Conservation (phyloP, 1,140 invertebrate species). For the Mylabris phalerata region DNA sequence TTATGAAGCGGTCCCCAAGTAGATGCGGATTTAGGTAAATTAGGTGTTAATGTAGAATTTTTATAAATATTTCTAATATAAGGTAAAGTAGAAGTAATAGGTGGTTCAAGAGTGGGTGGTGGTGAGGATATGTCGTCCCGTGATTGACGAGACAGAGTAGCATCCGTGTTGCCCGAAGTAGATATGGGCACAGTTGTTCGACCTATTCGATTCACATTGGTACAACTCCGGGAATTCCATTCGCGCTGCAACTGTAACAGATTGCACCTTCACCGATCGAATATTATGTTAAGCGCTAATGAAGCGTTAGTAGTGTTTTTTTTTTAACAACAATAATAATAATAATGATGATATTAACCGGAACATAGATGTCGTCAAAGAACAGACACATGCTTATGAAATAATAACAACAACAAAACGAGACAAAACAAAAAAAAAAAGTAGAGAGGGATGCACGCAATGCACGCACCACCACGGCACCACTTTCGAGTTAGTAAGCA, state of each 20-base stretch:
- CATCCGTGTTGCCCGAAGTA: conserved; percentile 43
- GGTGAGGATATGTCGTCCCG: conserved; percentile 29
- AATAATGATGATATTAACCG: no score
- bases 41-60: conserved; percentile 47
- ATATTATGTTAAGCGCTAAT: conserved; percentile 2
- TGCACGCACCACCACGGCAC: conserved; percentile 43
- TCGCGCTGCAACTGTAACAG: conserved; percentile 44
- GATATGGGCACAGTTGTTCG: conserved; percentile 37
- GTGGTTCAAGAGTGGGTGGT: conserved; percentile 32
- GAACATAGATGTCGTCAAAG: not conserved
- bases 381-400: conserved; percentile 22
- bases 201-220: conserved; percentile 39
- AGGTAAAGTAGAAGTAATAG: conserved; percentile 48
- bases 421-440: not conserved
- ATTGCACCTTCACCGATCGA: conserved; percentile 35
- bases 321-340: no score
- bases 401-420: conserved; percentile 6
- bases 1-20: conserved; percentile 60
- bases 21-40: conserved; percentile 58
- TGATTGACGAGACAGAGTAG: conserved; percentile 38
- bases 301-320: conserved; percentile 21
- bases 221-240: conserved; percentile 44
- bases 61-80: conserved; percentile 51
- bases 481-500: conserved; percentile 35
- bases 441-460: conserved; percentile 31